Evolutionary conservation across 1,140 invertebrate genomes (phyloP).

Genomic region (Drosophila athabasca): DNA sequence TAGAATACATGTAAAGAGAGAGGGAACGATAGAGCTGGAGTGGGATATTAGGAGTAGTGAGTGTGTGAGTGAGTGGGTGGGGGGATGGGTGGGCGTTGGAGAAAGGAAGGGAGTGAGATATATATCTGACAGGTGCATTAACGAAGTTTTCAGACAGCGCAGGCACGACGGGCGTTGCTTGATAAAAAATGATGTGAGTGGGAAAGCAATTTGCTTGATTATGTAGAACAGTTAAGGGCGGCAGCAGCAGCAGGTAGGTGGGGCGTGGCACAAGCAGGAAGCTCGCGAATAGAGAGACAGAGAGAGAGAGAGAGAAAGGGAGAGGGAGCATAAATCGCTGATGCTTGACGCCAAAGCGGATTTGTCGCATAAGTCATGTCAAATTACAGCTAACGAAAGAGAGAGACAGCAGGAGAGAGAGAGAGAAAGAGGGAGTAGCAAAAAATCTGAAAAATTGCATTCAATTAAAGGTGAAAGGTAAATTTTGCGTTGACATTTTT

Average conservation of each 20-base stretch:
- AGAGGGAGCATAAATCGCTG: conserved; percentile 68
- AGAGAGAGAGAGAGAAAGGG: not conserved
- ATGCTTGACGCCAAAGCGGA: conserved; percentile 78
- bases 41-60: too few species aligned
- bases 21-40: too few species aligned
- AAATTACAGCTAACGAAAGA: conserved; percentile 46
- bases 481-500: conserved; percentile 40
- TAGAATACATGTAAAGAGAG: conserved; percentile 13
- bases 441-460: conserved; percentile 65
- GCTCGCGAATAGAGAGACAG: not conserved
- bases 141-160: conserved; percentile 67
- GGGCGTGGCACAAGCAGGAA: conserved; percentile 6
- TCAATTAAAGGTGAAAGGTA: conserved; percentile 64
- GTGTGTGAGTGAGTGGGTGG: too few species aligned
- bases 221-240: conserved; percentile 64
- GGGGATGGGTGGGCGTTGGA: not conserved
- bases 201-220: conserved; percentile 81
- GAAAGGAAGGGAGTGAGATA: conserved; percentile 22
- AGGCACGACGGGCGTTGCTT: conserved; percentile 1
- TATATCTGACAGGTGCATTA: conserved; percentile 80
- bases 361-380: conserved; percentile 81
- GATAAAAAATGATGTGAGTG: conserved; percentile 81
- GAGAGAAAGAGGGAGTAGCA: not conserved
- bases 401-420: not conserved
- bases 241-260: not conserved